Percentiles rank a stretch among this genome's conserved stretches.
Conservation (phyloP, 2,888 invertebrate species). For the Helleia helle region DNA sequence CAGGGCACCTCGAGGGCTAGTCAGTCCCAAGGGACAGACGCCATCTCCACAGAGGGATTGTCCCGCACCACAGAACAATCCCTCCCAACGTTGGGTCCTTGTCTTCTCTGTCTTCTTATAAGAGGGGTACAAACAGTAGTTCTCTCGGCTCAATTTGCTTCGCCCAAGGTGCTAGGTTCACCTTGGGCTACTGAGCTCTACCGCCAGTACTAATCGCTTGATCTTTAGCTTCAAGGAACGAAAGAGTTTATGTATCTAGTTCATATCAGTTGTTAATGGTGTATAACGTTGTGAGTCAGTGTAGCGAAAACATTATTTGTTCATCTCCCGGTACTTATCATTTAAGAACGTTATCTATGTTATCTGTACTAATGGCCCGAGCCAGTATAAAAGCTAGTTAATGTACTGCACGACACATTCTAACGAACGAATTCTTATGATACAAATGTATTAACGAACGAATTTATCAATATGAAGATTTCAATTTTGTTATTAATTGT, state of each 20-base stretch:
- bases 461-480: constrained; percentile 55
- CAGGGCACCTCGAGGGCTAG: too few relatives aligned
- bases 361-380: constrained; percentile 57
- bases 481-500: constrained; percentile 51
- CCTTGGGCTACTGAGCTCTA: too few relatives aligned
- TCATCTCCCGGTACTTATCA: constrained; percentile 44
- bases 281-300: constrained; percentile 46
- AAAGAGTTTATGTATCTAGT: background rate
- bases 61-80: too few relatives aligned
- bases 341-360: constrained; percentile 57
- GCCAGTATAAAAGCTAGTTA: constrained; percentile 50
- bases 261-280: background rate
- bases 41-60: background rate
- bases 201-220: too few relatives aligned
- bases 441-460: constrained; percentile 53
- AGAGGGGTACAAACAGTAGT: too few relatives aligned
- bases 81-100: too few relatives aligned
- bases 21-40: too few relatives aligned
- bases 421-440: constrained; percentile 63
- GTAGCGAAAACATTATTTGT: constrained; percentile 66
- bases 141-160: too few relatives aligned
- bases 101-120: too few relatives aligned
- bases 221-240: background rate
- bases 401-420: constrained; percentile 33
- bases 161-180: too few relatives aligned